These are phyloP conservation scores for Periophthalmodon schlosseri DNA, from an alignment of 2,113 vertebrate genomes.

Conservation along the genomic window DNA sequence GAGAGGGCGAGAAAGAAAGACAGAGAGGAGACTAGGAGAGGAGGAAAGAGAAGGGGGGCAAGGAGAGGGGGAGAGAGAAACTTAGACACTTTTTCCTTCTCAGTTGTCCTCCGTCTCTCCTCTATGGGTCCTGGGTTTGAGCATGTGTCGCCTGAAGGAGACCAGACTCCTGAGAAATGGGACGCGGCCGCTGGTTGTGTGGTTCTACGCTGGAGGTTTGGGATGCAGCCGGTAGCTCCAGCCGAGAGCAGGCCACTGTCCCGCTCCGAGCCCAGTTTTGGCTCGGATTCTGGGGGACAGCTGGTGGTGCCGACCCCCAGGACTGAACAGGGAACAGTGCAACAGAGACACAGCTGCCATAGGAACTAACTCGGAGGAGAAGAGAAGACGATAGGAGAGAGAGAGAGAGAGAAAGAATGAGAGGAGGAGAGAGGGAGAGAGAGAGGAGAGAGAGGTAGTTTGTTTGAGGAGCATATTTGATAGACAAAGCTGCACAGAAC, in stretches of 20 bases:
- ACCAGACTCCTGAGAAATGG: constrained; percentile 15
- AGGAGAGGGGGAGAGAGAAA: no score
- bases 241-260: constrained; percentile 58
- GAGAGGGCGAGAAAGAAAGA: no score
- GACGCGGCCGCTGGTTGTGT: not conserved
- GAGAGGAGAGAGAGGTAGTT: not conserved
- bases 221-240: constrained; percentile 46
- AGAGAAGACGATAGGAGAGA: constrained; percentile 21
- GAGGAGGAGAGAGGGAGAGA: not conserved
- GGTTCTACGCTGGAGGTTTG: constrained; percentile 10
- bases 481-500: no score
- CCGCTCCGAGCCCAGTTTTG: constrained; percentile 51
- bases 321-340: constrained; percentile 54
- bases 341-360: constrained; percentile 44
- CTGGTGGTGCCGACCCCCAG: constrained; percentile 71
- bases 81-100: constrained; percentile 15
- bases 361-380: constrained; percentile 45
- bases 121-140: constrained; percentile 43
- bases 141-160: constrained; percentile 61
- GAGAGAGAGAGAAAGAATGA: not conserved
- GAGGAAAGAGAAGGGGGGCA: no score
- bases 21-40: no score
- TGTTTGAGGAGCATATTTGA: no score
- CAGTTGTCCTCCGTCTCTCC: constrained; percentile 30
- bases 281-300: constrained; percentile 66